Percentiles rank a stretch among this genome's conserved stretches.
Conservation (phyloP, 2,113 vertebrate species). For the Sceloporus undulatus region DNA sequence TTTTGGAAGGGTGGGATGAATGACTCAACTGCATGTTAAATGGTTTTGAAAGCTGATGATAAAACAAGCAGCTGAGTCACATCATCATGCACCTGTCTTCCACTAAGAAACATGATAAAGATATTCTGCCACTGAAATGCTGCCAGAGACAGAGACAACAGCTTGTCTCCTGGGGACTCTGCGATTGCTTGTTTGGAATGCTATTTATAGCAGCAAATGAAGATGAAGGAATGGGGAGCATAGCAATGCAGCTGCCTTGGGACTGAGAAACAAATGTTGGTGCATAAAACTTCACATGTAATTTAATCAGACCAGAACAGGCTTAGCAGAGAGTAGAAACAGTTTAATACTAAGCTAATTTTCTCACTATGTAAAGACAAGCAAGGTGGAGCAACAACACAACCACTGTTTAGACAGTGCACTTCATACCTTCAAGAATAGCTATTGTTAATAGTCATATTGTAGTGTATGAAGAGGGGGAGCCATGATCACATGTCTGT, state of each 20-base stretch:
- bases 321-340: neutral
- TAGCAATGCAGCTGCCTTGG: neutral
- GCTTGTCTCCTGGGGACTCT: slow-evolving; percentile 10
- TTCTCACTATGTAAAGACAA: neutral
- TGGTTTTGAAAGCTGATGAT: neutral
- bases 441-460: neutral
- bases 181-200: neutral
- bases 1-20: neutral
- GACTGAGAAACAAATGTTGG: neutral
- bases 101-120: neutral
- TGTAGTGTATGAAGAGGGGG: neutral
- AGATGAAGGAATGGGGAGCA: neutral
- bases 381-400: neutral
- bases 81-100: neutral
- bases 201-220: slow-evolving; percentile 21
- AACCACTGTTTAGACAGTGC: neutral
- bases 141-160: neutral
- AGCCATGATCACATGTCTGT: neutral
- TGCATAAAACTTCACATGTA: neutral
- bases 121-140: neutral
- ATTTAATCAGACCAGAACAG: neutral
- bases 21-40: neutral
- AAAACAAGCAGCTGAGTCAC: neutral
- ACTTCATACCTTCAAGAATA: neutral
- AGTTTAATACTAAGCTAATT: neutral